phyloP scores from a whole-genome alignment of 1,140 invertebrate species.

The Euwallacea fornicatus region DNA sequence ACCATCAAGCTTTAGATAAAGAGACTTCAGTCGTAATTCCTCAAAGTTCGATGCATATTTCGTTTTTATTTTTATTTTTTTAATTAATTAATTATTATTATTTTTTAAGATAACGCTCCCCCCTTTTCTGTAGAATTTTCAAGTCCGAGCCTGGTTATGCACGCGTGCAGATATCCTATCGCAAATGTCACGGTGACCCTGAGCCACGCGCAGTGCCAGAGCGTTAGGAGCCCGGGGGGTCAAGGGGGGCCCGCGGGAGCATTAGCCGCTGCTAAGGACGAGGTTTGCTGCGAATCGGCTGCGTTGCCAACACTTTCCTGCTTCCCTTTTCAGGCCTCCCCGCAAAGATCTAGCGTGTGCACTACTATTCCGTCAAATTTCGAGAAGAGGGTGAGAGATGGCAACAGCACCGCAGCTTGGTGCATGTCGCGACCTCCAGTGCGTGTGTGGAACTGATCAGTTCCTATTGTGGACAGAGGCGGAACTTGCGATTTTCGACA shows the following conservation, averaged over 20 bases:
- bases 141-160: constrained; percentile 37
- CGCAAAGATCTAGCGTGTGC: constrained; percentile 1
- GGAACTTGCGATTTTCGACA: neutral
- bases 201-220: constrained; percentile 37
- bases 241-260: constrained; percentile 38
- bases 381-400: neutral
- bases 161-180: constrained; percentile 47
- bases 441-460: constrained; percentile 26
- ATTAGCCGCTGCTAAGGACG: constrained; percentile 51
- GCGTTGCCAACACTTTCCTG: constrained; percentile 29
- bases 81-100: too few relatives aligned
- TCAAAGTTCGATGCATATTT: too few relatives aligned
- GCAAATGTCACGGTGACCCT: constrained; percentile 43
- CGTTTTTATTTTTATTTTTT: too few relatives aligned
- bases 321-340: neutral
- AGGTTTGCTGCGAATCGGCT: constrained; percentile 39
- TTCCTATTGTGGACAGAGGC: constrained; percentile 13
- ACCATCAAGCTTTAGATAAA: too few relatives aligned
- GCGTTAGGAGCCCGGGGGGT: constrained; percentile 30
- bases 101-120: too few relatives aligned
- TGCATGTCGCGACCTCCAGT: constrained; percentile 23
- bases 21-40: too few relatives aligned
- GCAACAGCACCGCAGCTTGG: constrained; percentile 2
- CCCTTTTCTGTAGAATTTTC: too few relatives aligned
- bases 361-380: neutral